Evolutionary conservation across 2,113 vertebrate genomes (phyloP), one percentile per base, ranked within the genome.

Genomic region (Dasypus novemcinctus): DNA sequence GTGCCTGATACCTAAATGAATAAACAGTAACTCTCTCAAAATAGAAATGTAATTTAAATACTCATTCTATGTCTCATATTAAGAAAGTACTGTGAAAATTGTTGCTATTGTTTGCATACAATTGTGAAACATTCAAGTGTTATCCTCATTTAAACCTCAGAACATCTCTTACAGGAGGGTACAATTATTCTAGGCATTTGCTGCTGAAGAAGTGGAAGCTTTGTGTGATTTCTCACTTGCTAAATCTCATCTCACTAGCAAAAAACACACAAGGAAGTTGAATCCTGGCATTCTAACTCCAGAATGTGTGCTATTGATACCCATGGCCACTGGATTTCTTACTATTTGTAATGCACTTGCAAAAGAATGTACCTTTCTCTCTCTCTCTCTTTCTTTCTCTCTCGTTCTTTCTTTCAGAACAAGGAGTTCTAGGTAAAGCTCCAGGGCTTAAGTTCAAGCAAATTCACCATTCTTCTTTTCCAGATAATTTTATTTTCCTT

Each of bases 11-110:
- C 21, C 15, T 54, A 63, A 71, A 94, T 94, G 83, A 91, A 93
- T 94, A 93, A 74, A 57, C 15, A 92, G 43, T 80, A 92, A 59
- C 13, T 82, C 43, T 33, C 76, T 33, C 80, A 95, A 84, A 90
- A 87, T 9, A 76, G 64, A 72, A 91, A 72, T 23, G 63, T 87
- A 95, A 97, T 89, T 89, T 89, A 91, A 93, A 94, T 95, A 76
- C 46, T 76, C 76, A 74, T 84, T 87, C 43, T 91, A 46, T 83
- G 79, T 81, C 64, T 71, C 83, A 91, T 96, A 79, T 83, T 94
- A 93, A 93, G 79, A 93, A 76, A 96, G 59, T 93, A 71, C 90
- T 92, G 84, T 63, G 29, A 96, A 95, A 93, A 92, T 93, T 76
- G n/a, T 94, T 96, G 83, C 38, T 95, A 90, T 90, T 66, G 96